These are phyloP conservation scores for Drosophila anomelani DNA, from an alignment of 2,888 invertebrate species.

Conservation along the genomic window DNA sequence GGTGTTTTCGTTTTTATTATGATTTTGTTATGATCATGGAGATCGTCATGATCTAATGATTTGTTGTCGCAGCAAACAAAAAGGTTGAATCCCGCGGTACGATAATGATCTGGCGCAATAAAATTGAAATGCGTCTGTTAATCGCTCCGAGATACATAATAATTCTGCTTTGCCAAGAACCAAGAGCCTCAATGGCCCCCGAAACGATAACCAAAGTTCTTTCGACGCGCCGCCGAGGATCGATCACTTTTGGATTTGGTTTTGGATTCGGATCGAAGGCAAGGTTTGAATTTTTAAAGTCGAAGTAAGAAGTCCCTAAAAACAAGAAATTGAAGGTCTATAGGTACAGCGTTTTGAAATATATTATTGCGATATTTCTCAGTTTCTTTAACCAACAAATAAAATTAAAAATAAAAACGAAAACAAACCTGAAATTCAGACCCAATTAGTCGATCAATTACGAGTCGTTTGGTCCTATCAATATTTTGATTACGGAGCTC, in stretches of 20 bases:
- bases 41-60: conserved; percentile 69
- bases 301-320: conserved; percentile 1
- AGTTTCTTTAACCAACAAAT: not conserved
- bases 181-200: conserved; percentile 25
- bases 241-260: conserved; percentile 60
- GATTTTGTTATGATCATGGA: conserved; percentile 46
- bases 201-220: conserved; percentile 42
- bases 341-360: not conserved
- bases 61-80: conserved; percentile 55
- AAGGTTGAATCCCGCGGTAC: conserved; percentile 53
- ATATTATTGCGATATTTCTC: not conserved
- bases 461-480: conserved; percentile 32
- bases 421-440: not conserved
- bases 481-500: conserved; percentile 7
- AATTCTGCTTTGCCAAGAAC: conserved; percentile 66
- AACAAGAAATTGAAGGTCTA: too few species aligned
- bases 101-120: conserved; percentile 78
- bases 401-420: not conserved
- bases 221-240: conserved; percentile 60
- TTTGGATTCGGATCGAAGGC: conserved; percentile 41
- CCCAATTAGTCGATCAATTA: conserved; percentile 38
- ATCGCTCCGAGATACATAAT: conserved; percentile 79
- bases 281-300: not conserved
- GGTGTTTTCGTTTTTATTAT: conserved; percentile 38
- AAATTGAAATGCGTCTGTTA: conserved; percentile 78